Evolutionary conservation across 2,888 invertebrate species (phyloP), one percentile per base, ranked within the genome.

Genomic region (Acleris sparsana): DNA sequence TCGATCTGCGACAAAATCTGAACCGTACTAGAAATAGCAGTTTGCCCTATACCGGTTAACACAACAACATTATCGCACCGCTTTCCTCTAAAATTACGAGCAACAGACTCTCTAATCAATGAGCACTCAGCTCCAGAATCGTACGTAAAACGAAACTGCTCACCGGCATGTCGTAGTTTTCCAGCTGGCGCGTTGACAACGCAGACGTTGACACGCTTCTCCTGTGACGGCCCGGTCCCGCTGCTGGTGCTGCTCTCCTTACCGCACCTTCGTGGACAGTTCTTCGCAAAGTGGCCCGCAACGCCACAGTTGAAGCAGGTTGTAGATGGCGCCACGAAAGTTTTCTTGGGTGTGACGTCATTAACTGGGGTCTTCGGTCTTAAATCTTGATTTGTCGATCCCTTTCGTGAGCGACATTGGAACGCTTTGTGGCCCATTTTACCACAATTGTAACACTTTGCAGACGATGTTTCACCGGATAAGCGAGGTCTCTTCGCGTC

Each of bases 1-100:
- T 22, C 22, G 9, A 56, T 25, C n/a, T 44, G 44, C 6, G 25
- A 18, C 22, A 17, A n/a, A 25, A 56, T 56, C 46, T 46, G 22
- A 20, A 56, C n/a, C 6, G 44, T 44, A 46, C 56, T 56, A 46
- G 22, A 44, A 46, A 56, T 22, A n/a, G 56, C 6, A 44, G 46
- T 56, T 56, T 44, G 56, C 1, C 59, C 67, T 33, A 67, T 59
- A 20, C 67, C 62, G 5, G 49, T 43, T 20, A 62, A 25, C 17
- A 16, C 18, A 39, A 63, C 59, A 17, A 59, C 18, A 29, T 39
- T 51, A 59, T 49, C 18, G 5, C 13, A 20, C 11, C 59, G 62
- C 25, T 25, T 13, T 46, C 67, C 67, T 16, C 43, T 6, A 48
- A 67, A 63, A 49, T 17, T 67, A 29, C 39, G 6, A 16, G 62